Evolutionary conservation across 2,113 vertebrate genomes (phyloP), one percentile per base, ranked within the genome.

Genomic region (Sphaerodactylus townsendi): DNA sequence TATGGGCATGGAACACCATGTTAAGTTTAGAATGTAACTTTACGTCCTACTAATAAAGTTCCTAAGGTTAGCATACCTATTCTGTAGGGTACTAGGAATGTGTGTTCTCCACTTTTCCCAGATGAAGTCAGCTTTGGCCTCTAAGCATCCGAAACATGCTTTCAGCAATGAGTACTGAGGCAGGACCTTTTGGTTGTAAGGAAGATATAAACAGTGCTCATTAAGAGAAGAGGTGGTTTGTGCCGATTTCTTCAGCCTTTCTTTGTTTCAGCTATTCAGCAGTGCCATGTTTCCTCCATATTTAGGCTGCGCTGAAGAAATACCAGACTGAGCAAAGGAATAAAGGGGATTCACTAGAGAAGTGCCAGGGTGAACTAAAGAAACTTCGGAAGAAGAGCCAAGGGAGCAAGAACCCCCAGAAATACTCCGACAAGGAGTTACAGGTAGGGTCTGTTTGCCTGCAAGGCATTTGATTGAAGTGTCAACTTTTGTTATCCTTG

Each of bases 321-420:
- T 99, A 99, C 95, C 99, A 99, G 95, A 93, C 98, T 0, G 98
- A 99, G 92, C 97, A 99, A 91, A 97, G 99, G 95, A 98, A 94
- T 96, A 98, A 97, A 92, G 97, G 98, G 1, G 99, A 99, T 35
- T 97, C 98, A 0, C 95, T 99, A 46, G 98, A 99, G 94, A 99
- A 99, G 93, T 98, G 98, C 93, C 98, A 99, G 94, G 97, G 91
- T 0, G 99, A 99, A 93, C 97, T 99, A 94, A 99, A 99, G 96
- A 99, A 99, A 37, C 97, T 99, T 2, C 97, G 98, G 66, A 97
- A 99, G 95, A 99, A 99, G 96, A 99, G 98, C 95, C 99, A 99
- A 84, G 98, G 98, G 83, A 99, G 98, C 96, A 99, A 99, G 94
- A 99, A 99, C 93, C 99, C 99, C 0, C 97, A 98, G 93, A 99